Evolutionary conservation across 2,113 vertebrate species (phyloP), one percentile per base, ranked within the genome.

Genomic region (Nibea albiflora): DNA sequence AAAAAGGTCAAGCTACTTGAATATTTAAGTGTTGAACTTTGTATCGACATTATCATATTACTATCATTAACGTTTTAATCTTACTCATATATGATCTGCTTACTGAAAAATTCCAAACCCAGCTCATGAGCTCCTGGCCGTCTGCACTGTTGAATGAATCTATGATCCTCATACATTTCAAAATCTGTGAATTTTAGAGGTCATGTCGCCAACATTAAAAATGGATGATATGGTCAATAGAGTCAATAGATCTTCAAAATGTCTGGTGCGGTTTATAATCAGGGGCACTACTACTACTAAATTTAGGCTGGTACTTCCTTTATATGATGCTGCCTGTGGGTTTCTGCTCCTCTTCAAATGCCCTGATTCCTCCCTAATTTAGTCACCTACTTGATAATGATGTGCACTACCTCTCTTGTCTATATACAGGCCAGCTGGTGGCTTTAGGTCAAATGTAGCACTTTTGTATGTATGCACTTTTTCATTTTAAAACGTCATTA

Each of bases 201-300:
- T 76, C 67, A 62, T 54, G 53, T 66, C 20, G 11, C 64, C 65
- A 58, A 79, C 64, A 71, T 80, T 20, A 63, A 85, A 63, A 71
- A 68, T 79, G 24, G 14, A 72, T 68, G 53, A 61, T 56, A 49
- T 64, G 20, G 57, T 39, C 26, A 35, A 31, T 19, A n/a, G 20
- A 47, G 14, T 28, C 24, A 35, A n/a, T n/a, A 61, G 11, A 68
- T 81, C 22, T 74, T 44, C 19, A 62, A 24, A 58, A 44, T 39
- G 20, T 63, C 20, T 49, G 8, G 16, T 44, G 63, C n/a, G 63
- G 11, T 71, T 76, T 64, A 42, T 52, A 26, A 63, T 49, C 64
- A 64, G 39, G 17, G n/a, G 0, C 57, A n/a, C 28, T 11, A 26
- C 49, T 71, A 17, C 16, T 62, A 46, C 8, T 11, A 39, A 46